Evolutionary conservation across 1,140 invertebrate species (phyloP), one percentile per base, ranked within the genome.

Genomic region (Zaprionus inermis): DNA sequence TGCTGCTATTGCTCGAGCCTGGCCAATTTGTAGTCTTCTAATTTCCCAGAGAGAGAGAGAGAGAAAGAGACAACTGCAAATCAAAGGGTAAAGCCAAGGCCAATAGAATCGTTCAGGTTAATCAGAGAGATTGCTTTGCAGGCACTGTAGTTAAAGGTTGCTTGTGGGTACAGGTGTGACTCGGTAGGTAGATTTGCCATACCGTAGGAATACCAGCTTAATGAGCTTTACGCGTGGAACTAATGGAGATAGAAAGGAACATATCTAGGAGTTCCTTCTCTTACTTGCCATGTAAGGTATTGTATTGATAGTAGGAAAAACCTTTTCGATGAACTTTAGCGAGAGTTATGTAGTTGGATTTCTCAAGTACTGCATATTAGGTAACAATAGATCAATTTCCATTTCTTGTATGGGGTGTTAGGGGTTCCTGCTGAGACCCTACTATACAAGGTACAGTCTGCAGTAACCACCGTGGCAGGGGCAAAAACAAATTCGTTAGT

Each of bases 1-100:
- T 30, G 46, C 5, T 36, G 57, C 3, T 54, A 28, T 14, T 57
- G 65, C 18, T 24, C 22, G 11, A 30, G 46, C 24, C 51, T 57
- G 38, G 5, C 30, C 22, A 71, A 71, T 65, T 56, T 52, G 55
- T 24, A 11, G 18, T 24, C 51, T 57, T 72, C 63, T 54, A 67
- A 69, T 58, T 66, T 59, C 28, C 56, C 36, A 57, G 41, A 30
- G 24, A 28, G 24, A 32, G 30, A 32, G 30, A 32, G 30, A 32
- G 30, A 32, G 30, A 32, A 7, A 6, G 14, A 28, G 60, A 38
- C 18, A 41, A 16, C 52, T 28, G 22, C n/a, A 18, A 11, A 49
- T 49, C 30, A 34, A 22, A 36, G 52, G 32, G 18, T 20, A 10
- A 20, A 20, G 10, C 24, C 52, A n/a, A 10, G 22, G 18, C 12